A percentile compares a stretch with the other conserved stretches of the same genome.
These are phyloP conservation scores for Stegophylla sp. DNA, from an alignment of 2,888 invertebrate genomes.

Conservation along the genomic window DNA sequence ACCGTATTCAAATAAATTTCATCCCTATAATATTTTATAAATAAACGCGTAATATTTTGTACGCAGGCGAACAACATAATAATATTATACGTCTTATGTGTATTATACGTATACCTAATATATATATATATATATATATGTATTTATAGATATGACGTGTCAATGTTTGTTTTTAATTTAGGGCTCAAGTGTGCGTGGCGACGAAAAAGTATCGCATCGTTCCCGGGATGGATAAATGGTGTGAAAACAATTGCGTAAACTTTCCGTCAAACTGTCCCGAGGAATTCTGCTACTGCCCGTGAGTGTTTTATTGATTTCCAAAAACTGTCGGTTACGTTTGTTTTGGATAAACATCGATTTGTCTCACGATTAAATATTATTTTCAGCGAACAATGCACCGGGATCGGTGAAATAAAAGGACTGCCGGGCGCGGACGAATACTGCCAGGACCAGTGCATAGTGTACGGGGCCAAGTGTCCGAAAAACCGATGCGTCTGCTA, in stretches of 20 bases:
- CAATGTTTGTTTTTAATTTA: conserved; percentile 63
- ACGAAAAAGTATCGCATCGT: conserved; percentile 71
- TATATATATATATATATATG: too few relatives aligned
- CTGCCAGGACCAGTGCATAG: conserved; percentile 86
- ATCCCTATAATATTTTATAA: conserved; percentile 7
- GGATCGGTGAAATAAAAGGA: conserved; percentile 77
- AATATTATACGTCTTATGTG: too few relatives aligned
- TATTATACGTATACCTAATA: too few relatives aligned
- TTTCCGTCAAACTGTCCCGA: conserved; percentile 87
- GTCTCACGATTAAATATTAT: conserved; percentile 64
- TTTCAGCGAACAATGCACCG: conserved; percentile 83
- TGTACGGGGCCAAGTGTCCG: conserved; percentile 76
- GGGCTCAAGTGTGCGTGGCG: conserved; percentile 82
- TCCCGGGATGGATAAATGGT: conserved; percentile 83
- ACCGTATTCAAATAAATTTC: conserved; percentile 18
- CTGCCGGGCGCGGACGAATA: conserved; percentile 80
- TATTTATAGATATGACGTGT: too few relatives aligned
- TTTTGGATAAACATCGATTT: conserved; percentile 22
- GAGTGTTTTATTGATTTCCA: conserved; percentile 63
- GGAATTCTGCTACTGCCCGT: conserved; percentile 81
- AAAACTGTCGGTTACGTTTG: neutral
- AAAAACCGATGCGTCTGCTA: conserved; percentile 76
- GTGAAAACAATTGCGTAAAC: conserved; percentile 82
- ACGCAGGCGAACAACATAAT: too few relatives aligned
- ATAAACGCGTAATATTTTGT: neutral